Base-by-base conservation (phyloP, 2,888 invertebrate species). In the Diogma glabrata region DNA sequence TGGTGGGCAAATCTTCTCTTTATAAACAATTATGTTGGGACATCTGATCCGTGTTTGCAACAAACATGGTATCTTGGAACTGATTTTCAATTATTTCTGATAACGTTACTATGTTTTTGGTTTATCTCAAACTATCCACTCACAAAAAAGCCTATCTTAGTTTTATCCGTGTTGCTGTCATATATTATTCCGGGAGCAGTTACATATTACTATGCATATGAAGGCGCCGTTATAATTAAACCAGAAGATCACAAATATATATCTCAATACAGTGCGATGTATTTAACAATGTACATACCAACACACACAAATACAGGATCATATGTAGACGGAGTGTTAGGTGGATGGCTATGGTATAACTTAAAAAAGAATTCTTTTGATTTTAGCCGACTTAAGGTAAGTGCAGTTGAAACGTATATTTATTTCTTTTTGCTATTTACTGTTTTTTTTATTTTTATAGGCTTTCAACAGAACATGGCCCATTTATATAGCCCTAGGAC, bases 1-100 rank as follows among this genome's bases (percentile, higher is more conserved):
- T 74, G 72, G 73, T 75, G 74, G 74, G 64, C 70, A 1, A 72
- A 73, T 54, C 46, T 74, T 19, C 60, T 74, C 3, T 73, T 69
- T 54, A 50, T 74, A 60, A 73, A 74, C 61, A 74, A 74, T 60
- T 73, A 74, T 51, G 56, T 72, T 33, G 69, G 24, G 8, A 9
- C 67, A 14, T 57, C 62, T 0, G 66, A 71, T 40, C 61, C 63
- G 0, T 54, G 53, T 30, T 17, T 55, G n/a, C 55, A 54, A 49
- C 48, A 54, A 6, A 36, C n/a, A 58, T 74, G 74, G 74, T 74
- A 74, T 56, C 58, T 74, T 17, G 74, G 73, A 47, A 69, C 73
- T n/a, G 74, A 74, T 60, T 73, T 67, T 0, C 74, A 75, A 55
- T 61, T 74, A 22, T 74, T 73, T 63, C 63, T 64, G 49, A 2